Evolutionary conservation across 2,113 vertebrate genomes (phyloP), one percentile per base, ranked within the genome.

Genomic region (Gadus chalcogrammus): DNA sequence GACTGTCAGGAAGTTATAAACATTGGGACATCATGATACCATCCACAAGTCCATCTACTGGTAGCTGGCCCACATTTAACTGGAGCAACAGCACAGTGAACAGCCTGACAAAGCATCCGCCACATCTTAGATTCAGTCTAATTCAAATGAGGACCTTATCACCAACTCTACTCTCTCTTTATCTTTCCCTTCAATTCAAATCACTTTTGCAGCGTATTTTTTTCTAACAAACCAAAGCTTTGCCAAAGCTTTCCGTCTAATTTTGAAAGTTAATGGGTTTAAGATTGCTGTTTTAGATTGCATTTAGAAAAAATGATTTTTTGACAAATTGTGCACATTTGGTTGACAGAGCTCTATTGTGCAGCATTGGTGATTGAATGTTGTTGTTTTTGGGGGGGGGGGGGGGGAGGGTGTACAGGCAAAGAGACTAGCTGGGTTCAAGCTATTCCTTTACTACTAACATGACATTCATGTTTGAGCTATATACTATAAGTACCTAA

Each of bases 211-310:
- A 58, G n/a, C n/a, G 55, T 58, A 17, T 8, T 17, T 58, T 58
- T 58, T 58, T 58, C 9, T 56, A 58, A 58, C 55, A 58, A 58
- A 58, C 5, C 55, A 17, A 58, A 58, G 55, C 55, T 48, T 48
- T 58, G 15, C 15, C 55, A 58, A 58, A 58, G 55, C 15, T 58
- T 58, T 5, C 55, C 15, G 55, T 58, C 55, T 58, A 58, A 58
- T 58, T n/a, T 48, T n/a, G 55, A 58, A 58, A 16, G 15, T n/a
- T 58, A 58, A 58, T 58, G 15, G 55, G 15, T 58, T 58, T 58
- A 58, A 58, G 55, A 58, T 58, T 58, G 55, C 15, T n/a, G 55
- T n/a, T 58, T n/a, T 58, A 58, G 55, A 58, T 58, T n/a, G 55
- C 55, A 58, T 58, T 58, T 58, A 58, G 55, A 7, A 58, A 58